phyloP scores from a whole-genome alignment of 2,113 vertebrate genomes.

The Tympanuchus pallidicinctus region DNA sequence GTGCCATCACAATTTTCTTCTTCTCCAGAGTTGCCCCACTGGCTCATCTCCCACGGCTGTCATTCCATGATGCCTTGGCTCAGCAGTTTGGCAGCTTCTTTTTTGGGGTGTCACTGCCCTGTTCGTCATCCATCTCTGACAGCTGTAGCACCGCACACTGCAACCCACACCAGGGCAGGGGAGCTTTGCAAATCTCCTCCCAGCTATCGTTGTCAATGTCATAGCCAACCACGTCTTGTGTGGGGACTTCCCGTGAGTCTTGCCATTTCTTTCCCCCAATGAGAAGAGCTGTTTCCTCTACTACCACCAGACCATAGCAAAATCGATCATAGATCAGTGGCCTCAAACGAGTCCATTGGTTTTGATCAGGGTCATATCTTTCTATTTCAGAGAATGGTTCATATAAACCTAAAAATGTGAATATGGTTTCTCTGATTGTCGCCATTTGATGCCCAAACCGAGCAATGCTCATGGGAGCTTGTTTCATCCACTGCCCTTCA shows the following conservation, averaged over 20 bases:
- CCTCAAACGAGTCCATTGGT: conserved; percentile 90
- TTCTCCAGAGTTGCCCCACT: background rate
- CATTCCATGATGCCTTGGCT: background rate
- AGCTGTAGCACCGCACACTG: conserved; percentile 89
- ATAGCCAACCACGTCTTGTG: conserved; percentile 89
- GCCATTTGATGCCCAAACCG: conserved; percentile 93
- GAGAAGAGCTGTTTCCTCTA: conserved; percentile 84
- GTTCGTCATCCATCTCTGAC: conserved; percentile 52
- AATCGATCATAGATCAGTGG: conserved; percentile 88
- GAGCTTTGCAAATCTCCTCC: conserved; percentile 89
- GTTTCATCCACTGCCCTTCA: conserved; percentile 81
- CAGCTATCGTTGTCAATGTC: conserved; percentile 88
- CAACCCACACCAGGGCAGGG: conserved; percentile 86
- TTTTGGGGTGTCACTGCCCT: background rate
- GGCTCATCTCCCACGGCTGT: background rate
- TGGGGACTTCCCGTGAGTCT: conserved; percentile 86
- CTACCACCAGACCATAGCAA: conserved; percentile 87
- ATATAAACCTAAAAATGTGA: conserved; percentile 91
- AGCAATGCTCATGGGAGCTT: conserved; percentile 89
- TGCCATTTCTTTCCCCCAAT: conserved; percentile 94
- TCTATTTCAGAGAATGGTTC: conserved; percentile 97
- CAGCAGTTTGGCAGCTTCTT: background rate
- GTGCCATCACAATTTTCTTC: background rate
- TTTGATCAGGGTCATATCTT: conserved; percentile 80
- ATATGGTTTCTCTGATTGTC: conserved; percentile 84